Percentiles rank a stretch among this genome's conserved stretches.
These are phyloP conservation scores for Ruditapes philippinarum DNA, from an alignment of 1,140 invertebrate genomes.

Conservation along the genomic window DNA sequence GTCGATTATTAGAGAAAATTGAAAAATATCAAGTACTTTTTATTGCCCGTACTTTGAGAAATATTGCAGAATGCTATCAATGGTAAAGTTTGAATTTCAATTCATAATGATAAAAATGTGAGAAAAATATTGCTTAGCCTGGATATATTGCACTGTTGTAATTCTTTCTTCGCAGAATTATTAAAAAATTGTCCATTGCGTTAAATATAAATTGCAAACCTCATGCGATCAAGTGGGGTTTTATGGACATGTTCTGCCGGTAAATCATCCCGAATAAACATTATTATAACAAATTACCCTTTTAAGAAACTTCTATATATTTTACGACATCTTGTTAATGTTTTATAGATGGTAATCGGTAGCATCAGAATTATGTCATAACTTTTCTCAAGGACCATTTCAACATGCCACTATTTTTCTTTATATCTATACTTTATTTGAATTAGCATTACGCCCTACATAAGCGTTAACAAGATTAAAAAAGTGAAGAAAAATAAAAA, in stretches of 20 bases:
- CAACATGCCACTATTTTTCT: no score
- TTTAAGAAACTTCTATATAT: neutral
- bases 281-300: slow-evolving; percentile 20
- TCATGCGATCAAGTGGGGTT: neutral
- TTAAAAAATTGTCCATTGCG: neutral
- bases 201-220: slow-evolving; percentile 1
- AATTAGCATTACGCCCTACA: no score
- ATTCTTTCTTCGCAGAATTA: neutral
- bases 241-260: neutral
- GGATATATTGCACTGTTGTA: slow-evolving; percentile 34
- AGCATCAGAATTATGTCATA: no score
- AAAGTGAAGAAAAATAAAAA: no score
- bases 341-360: no score
- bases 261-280: slow-evolving; percentile 24
- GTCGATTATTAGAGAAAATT: neutral
- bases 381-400: no score
- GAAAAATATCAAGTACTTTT: slow-evolving; percentile 12
- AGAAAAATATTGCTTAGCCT: slow-evolving; percentile 28
- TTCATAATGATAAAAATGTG: slow-evolving; percentile 37
- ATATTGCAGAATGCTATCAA: neutral
- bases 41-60: neutral
- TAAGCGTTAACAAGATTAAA: no score
- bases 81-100: slow-evolving; percentile 3
- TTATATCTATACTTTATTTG: no score
- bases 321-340: neutral